Base-by-base conservation (phyloP, 2,113 vertebrate species). In the Triplophysa dalaica region DNA sequence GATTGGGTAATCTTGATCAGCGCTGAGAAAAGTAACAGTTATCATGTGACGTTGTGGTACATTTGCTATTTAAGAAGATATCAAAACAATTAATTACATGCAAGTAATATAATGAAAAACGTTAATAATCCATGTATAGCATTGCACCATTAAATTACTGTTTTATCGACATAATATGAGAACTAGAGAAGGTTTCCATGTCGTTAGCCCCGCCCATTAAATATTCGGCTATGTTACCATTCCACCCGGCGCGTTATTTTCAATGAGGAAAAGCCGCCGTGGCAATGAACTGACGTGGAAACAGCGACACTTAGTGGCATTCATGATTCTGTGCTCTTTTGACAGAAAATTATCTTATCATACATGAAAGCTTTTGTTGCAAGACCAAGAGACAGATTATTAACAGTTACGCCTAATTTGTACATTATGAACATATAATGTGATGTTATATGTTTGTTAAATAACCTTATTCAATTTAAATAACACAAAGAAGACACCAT, bases 11-110 rank as follows among this genome's bases (percentile, higher is more conserved):
- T 8, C 17, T 17, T 70, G 16, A 13, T 4, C 5, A 21, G 0
- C 69, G 69, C 26, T 72, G 69, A 21, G 29, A 73, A 73, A 73
- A 60, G 54, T 60, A 60, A 61, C 54, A 60, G 19, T 8, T 9
- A 41, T n/a, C 70, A 60, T 21, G 3, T 61, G 54, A 60, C 33
- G 58, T 41, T 3, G 12, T 4, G 2, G 13, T 2, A 1, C 1
- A 8, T 17, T 0, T 33, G 13, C 16, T 17, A 0, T 7, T 70
- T 54, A 0, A 7, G 17, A 4, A 54, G 4, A 8, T 6, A 14
- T 56, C 7, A 16, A 52, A 52, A 14, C 1, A 4, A 13, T 29
- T 1, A 56, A 17, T n/a, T n/a, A 56, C 19, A 56, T n/a, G 6
- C 8, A 8, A 56, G 16, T 9, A 58, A 58, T 10, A 21, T 19